These are phyloP conservation scores for Slavum lentiscoides DNA, from an alignment of 2,888 invertebrate genomes.

Conservation along the genomic window DNA sequence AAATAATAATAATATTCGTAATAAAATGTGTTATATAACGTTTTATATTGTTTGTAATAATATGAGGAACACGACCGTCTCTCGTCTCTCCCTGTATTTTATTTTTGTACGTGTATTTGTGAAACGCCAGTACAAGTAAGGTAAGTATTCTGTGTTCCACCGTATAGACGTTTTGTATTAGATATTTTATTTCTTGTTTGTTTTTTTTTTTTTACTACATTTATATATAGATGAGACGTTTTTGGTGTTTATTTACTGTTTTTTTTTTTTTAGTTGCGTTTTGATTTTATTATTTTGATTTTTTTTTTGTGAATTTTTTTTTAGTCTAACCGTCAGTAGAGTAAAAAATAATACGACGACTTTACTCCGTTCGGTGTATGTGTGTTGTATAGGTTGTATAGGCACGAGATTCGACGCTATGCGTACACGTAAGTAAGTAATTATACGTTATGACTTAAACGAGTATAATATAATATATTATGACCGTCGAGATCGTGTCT, in stretches of 20 bases:
- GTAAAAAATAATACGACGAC: too few relatives aligned
- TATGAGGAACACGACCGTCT: too few relatives aligned
- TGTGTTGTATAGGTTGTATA: too few relatives aligned
- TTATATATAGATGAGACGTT: constrained; percentile 30
- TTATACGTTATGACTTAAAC: too few relatives aligned
- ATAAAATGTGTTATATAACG: too few relatives aligned
- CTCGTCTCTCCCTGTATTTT: too few relatives aligned
- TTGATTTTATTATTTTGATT: neutral
- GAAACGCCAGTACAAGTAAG: constrained; percentile 22
- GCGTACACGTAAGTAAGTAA: too few relatives aligned
- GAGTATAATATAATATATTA: too few relatives aligned
- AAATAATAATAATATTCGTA: neutral
- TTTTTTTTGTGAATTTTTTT: constrained; percentile 21
- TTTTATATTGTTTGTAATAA: too few relatives aligned
- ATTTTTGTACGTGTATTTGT: neutral
- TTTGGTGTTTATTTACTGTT: constrained; percentile 37
- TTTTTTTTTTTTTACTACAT: constrained; percentile 1
- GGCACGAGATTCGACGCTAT: too few relatives aligned
- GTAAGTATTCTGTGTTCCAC: constrained; percentile 29
- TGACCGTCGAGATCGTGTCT: too few relatives aligned
- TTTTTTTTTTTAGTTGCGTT: neutral
- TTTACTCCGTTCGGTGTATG: too few relatives aligned
- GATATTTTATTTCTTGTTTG: neutral
- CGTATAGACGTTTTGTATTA: constrained; percentile 18
- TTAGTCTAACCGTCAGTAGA: neutral